phyloP scores from a whole-genome alignment of 1,140 invertebrate genomes.

The Drosophila burlai region DNA sequence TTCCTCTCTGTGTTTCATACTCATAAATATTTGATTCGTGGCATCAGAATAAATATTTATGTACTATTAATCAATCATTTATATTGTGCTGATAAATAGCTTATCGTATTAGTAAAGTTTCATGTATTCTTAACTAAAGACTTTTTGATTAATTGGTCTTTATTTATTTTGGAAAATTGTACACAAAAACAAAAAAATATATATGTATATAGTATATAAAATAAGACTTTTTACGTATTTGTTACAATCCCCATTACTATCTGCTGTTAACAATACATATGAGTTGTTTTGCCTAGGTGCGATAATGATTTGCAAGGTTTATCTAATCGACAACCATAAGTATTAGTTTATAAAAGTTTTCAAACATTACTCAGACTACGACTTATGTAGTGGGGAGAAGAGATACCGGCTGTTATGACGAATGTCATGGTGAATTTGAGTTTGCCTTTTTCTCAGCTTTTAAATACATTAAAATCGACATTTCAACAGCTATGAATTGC shows the following conservation, averaged over 20 bases:
- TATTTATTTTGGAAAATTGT: neutral
- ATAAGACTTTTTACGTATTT: constrained; percentile 1
- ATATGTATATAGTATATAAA: neutral
- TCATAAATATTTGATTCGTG: constrained; percentile 4
- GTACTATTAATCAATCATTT: constrained; percentile 27
- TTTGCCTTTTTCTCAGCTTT: neutral
- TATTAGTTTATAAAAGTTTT: constrained; percentile 25
- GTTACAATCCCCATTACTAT: neutral
- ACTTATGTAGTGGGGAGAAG: neutral
- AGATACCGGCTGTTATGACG: too few species aligned
- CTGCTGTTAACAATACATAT: constrained; percentile 26
- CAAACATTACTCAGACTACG: constrained; percentile 33
- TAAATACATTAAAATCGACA: too few species aligned
- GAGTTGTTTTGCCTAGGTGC: neutral
- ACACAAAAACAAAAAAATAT: neutral
- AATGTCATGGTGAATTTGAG: too few species aligned
- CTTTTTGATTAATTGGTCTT: constrained; percentile 27
- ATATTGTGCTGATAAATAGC: constrained; percentile 7
- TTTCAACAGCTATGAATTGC: too few species aligned
- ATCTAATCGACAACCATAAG: constrained; percentile 44
- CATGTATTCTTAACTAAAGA: constrained; percentile 10
- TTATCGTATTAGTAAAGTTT: constrained; percentile 24
- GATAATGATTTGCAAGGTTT: constrained; percentile 23
- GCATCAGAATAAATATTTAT: neutral
- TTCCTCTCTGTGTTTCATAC: neutral